Evolutionary conservation across 2,888 invertebrate species (phyloP).

Genomic region (Automeris io): DNA sequence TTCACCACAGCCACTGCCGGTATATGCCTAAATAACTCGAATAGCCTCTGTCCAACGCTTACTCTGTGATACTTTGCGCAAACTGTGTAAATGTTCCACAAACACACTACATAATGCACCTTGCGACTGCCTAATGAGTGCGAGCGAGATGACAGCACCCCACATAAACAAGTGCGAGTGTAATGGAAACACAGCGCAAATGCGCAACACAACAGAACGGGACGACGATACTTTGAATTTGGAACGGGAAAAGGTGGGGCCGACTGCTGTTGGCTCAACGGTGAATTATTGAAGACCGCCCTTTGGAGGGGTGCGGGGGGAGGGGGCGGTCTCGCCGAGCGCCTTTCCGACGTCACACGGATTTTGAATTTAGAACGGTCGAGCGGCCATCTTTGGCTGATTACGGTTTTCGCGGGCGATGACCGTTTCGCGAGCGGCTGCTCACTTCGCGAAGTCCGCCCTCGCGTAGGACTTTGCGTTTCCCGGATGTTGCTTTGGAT

Average conservation of each 20-base stretch:
- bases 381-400: constrained; percentile 34
- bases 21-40: too few species aligned
- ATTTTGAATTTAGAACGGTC: constrained; percentile 46
- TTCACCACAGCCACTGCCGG: too few species aligned
- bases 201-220: constrained; percentile 37
- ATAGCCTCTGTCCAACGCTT: constrained; percentile 37
- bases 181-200: constrained; percentile 30
- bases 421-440: constrained; percentile 31
- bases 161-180: constrained; percentile 11
- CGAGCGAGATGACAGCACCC: constrained; percentile 28
- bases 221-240: constrained; percentile 19
- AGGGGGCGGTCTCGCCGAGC: constrained; percentile 38
- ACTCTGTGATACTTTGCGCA: constrained; percentile 50
- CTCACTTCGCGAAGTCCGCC: constrained; percentile 28
- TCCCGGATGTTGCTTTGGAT: background rate
- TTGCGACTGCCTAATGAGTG: constrained; percentile 52
- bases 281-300: constrained; percentile 71
- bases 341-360: constrained; percentile 64
- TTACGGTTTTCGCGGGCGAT: constrained; percentile 38
- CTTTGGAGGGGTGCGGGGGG: constrained; percentile 39
- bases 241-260: constrained; percentile 35
- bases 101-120: constrained; percentile 68
- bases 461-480: constrained; percentile 2
- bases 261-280: constrained; percentile 44
- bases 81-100: constrained; percentile 63